Evolutionary conservation across 2,888 invertebrate genomes (phyloP).

Genomic region (Rhorus exstirpatorius): DNA sequence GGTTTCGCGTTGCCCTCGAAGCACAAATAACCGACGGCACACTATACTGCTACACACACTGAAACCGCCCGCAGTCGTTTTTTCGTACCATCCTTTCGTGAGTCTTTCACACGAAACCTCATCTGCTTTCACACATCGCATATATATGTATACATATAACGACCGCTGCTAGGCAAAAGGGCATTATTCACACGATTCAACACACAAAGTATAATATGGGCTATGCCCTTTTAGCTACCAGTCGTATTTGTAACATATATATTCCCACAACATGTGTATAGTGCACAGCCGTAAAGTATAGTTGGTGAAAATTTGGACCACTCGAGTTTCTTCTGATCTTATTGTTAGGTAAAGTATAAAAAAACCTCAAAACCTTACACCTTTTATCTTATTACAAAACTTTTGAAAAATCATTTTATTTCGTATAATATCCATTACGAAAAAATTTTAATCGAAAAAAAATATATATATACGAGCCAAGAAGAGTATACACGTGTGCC

Average conservation of each 20-base stretch:
- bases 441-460: too few relatives aligned
- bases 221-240: not conserved
- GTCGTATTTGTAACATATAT: not conserved
- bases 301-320: too few relatives aligned
- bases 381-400: too few relatives aligned
- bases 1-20: conserved; percentile 73
- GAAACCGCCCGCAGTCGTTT: conserved; percentile 56
- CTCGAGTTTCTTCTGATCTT: too few relatives aligned
- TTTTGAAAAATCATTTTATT: too few relatives aligned
- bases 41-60: conserved; percentile 51
- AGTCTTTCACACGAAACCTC: conserved; percentile 70
- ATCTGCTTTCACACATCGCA: conserved; percentile 73
- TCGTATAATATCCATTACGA: too few relatives aligned
- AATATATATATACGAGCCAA: too few relatives aligned
- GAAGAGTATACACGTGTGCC: too few relatives aligned
- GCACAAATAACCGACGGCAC: conserved; percentile 73
- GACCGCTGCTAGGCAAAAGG: not conserved
- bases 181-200: not conserved
- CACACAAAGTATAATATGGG: not conserved
- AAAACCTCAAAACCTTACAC: too few relatives aligned
- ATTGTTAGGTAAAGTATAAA: too few relatives aligned
- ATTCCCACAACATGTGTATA: not conserved
- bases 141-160: not conserved
- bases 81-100: conserved; percentile 69
- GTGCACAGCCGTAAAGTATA: too few relatives aligned